Base-by-base conservation (phyloP, 1,140 invertebrate species). In the Anthonomus grandis region DNA sequence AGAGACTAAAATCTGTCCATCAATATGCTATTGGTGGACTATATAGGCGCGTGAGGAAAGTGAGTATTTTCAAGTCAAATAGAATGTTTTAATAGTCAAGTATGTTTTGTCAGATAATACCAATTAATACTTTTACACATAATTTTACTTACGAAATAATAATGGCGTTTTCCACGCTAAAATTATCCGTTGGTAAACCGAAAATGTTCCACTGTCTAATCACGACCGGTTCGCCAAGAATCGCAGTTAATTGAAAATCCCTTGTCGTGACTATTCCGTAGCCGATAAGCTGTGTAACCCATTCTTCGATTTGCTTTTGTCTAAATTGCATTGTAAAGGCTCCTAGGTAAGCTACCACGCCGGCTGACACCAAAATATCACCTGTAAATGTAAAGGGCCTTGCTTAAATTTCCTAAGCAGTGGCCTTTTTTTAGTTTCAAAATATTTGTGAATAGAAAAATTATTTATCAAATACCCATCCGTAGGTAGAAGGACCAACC, bases 141-240 rank as follows among this genome's bases (percentile, higher is more conserved):
- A n/a, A n/a, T n/a, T n/a, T 18, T 42, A 65, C 71, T 75, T 72
- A 87, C 86, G 81, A 83, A 44, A 91, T 86, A 67, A 97, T 95
- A 62, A 97, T 93, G 44, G 85, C 93, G 71, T 95, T 97, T 63
- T 97, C 93, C 45, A 94, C 79, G 15, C 92, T 95, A 72, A 95
- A 97, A 18, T 82, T 81, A 71, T 97, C 94, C 17, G 82, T 86
- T 0, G 94, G 93, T 36, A 97, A 70, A 0, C 93, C 93, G 60
- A 83, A 85, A 45, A 96, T 94, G 65, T 92, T 95, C 94, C 94
- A 97, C 38, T 89, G 83, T 67, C 90, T 83, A 49, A 93, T 91
- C 44, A 85, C 78, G n/a, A 97, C 89, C 1, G 91, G 83, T 67
- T 95, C 86, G 2, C 93, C 93, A 0, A 97, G 75, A 17, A 87